Evolutionary conservation across 2,888 invertebrate genomes (phyloP).

Genomic region (Acrobasis consociella): DNA sequence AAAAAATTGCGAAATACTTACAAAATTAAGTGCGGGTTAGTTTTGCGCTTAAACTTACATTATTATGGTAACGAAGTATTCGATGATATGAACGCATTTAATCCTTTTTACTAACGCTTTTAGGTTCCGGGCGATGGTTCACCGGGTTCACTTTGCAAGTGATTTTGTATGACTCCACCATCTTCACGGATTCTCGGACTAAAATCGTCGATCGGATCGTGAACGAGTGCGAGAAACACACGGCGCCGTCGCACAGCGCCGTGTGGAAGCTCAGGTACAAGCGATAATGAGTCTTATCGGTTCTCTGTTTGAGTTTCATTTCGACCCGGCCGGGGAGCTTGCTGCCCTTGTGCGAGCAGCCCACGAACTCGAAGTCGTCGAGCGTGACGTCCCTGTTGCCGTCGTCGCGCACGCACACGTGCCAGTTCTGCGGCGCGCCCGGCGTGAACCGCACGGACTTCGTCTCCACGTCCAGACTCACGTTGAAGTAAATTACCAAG

Average conservation of each 20-base stretch:
- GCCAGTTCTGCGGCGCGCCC: slow-evolving; percentile 83
- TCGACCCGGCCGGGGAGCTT: slow-evolving; percentile 71
- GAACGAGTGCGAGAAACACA: slow-evolving; percentile 70
- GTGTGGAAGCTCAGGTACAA: slow-evolving; percentile 73
- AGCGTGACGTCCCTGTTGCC: slow-evolving; percentile 63
- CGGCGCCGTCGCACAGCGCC: slow-evolving; percentile 61
- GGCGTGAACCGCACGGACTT: slow-evolving; percentile 78
- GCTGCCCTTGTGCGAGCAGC: slow-evolving; percentile 59
- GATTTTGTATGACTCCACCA: slow-evolving; percentile 75
- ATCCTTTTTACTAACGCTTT: slow-evolving; percentile 30
- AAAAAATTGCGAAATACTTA: not conserved
- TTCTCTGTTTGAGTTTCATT: slow-evolving; percentile 68
- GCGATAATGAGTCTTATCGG: slow-evolving; percentile 73
- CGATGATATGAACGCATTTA: slow-evolving; percentile 7
- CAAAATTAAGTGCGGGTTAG: not conserved
- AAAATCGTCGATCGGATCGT: slow-evolving; percentile 71
- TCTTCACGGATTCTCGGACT: slow-evolving; percentile 72
- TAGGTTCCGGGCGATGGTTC: slow-evolving; percentile 59
- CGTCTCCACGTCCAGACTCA: slow-evolving; percentile 65
- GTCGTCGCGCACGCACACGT: slow-evolving; percentile 67
- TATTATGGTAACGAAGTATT: not conserved
- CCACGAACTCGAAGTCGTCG: slow-evolving; percentile 70
- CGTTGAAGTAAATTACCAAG: slow-evolving; percentile 72
- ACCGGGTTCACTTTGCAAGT: slow-evolving; percentile 77
- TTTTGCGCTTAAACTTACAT: slow-evolving; percentile 22